phyloP scores from a whole-genome alignment of 1,140 invertebrate species.

The Ceratina australensis region DNA sequence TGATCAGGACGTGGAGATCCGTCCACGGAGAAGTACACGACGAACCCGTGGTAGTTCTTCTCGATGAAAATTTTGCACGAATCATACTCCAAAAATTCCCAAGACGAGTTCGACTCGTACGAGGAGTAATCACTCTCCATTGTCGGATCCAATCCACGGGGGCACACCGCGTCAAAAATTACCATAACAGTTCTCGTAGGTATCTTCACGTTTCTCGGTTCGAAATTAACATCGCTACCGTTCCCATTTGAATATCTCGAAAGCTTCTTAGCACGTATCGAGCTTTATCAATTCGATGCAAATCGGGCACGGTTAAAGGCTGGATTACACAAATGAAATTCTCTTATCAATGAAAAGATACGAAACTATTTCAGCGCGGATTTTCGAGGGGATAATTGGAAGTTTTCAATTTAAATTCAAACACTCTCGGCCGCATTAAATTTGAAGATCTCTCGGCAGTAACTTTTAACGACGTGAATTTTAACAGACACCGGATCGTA shows the following conservation, averaged over 20 bases:
- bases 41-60: slow-evolving; percentile 71
- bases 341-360: too few relatives aligned
- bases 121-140: slow-evolving; percentile 21
- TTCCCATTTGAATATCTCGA: too few relatives aligned
- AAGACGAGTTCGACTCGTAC: slow-evolving; percentile 36
- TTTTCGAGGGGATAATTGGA: too few relatives aligned
- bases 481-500: neutral
- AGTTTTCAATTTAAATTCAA: too few relatives aligned
- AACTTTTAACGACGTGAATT: slow-evolving; percentile 8
- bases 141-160: neutral
- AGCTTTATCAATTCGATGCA: too few relatives aligned
- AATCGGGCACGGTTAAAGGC: too few relatives aligned
- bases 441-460: too few relatives aligned
- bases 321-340: too few relatives aligned
- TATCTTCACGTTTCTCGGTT: too few relatives aligned
- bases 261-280: too few relatives aligned
- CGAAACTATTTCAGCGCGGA: too few relatives aligned
- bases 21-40: slow-evolving; percentile 74
- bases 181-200: neutral
- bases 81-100: slow-evolving; percentile 69
- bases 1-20: neutral
- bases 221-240: too few relatives aligned
- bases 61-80: slow-evolving; percentile 73
- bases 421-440: neutral
- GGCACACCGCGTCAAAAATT: neutral